Evolutionary conservation across 1,140 invertebrate genomes (phyloP), one percentile per base, ranked within the genome.

Genomic region (Drosophila murphyi): DNA sequence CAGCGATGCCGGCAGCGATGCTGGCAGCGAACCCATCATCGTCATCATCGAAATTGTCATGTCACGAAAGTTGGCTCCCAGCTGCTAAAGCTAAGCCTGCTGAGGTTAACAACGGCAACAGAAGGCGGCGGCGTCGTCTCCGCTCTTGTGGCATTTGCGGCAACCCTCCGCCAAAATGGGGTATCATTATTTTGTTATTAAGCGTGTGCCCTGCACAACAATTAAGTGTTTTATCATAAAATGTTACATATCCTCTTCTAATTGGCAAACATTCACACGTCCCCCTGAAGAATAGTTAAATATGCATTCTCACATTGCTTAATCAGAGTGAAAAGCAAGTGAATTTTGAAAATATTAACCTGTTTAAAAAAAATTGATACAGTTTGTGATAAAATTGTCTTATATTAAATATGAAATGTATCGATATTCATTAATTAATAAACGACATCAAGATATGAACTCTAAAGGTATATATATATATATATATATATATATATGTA

Each of bases 21-120:
- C 54, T 29, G 63, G 20, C 20, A 20, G 20, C 20, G 20, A 20
- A 20, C 77, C 80, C 82, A 86, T 87, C 82, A 85, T 83, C 81
- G 67, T 86, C 82, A 80, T 87, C 82, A 87, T 87, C 82, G 82
- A 88, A 87, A 87, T 87, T 87, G 82, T 87, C 82, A 87, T 87
- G 82, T 87, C 82, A 87, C 82, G 82, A 87, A 88, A 87, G 83
- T 88, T 88, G 71, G 82, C 82, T 87, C 68, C 81, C 81, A 83
- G 81, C 81, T 82, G 70, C 79, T 75, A 65, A 55, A 59, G 47
- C 56, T 20, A 20, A 50, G 45, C 41, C 69, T 60, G 39, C 43
- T 61, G 63, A 45, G 65, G 72, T 64, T 64, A 69, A 39, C 72
- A 69, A 52, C 43, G 62, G 48, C 37, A 68, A 59, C 55, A 72